A percentile compares a stretch with the other conserved stretches of the same genome.
Evolutionary conservation across 37 sponge, comb jelly and placozoan genomes (phyloP).

Genomic region (Lycopodina hypogea): DNA sequence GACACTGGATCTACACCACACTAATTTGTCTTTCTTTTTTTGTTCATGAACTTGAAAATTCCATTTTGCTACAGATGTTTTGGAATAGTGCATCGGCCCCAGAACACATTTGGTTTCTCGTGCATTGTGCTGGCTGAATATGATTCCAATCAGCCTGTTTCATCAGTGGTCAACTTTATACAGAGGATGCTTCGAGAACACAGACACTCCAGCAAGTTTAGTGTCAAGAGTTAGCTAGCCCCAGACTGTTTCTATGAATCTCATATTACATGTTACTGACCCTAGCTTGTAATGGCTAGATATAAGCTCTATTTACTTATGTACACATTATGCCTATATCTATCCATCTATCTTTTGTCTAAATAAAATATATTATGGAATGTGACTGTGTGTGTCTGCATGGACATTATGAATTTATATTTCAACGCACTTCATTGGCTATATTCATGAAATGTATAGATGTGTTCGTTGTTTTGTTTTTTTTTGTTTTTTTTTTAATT

Average conservation of each 20-base stretch:
- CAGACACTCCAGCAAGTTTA: conserved; percentile 6
- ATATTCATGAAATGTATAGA: too few relatives aligned
- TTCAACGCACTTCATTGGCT: too few relatives aligned
- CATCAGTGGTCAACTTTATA: conserved; percentile 65
- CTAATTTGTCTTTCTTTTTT: too few relatives aligned
- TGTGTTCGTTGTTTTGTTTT: too few relatives aligned
- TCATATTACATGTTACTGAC: not conserved
- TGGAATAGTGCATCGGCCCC: conserved; percentile 68
- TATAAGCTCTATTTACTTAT: not conserved
- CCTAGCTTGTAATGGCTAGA: not conserved
- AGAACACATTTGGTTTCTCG: conserved; percentile 41
- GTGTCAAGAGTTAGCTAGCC: not conserved
- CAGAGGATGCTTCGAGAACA: conserved; percentile 48
- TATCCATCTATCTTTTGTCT: too few relatives aligned
- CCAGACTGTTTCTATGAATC: not conserved
- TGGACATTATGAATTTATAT: too few relatives aligned
- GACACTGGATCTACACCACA: too few relatives aligned
- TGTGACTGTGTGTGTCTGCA: not conserved
- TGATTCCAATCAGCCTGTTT: conserved; percentile 65
- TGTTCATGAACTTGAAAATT: too few relatives aligned
- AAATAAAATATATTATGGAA: not conserved
- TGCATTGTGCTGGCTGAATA: conserved; percentile 79
- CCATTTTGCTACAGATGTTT: conserved; percentile 53
- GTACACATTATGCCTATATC: not conserved
- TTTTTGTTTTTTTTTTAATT: too few relatives aligned